A percentile compares a stretch with the other conserved stretches of the same genome.
These are phyloP conservation scores for Ashinkailepas kermadecensis DNA, from an alignment of 2,888 invertebrate species.

Conservation along the genomic window DNA sequence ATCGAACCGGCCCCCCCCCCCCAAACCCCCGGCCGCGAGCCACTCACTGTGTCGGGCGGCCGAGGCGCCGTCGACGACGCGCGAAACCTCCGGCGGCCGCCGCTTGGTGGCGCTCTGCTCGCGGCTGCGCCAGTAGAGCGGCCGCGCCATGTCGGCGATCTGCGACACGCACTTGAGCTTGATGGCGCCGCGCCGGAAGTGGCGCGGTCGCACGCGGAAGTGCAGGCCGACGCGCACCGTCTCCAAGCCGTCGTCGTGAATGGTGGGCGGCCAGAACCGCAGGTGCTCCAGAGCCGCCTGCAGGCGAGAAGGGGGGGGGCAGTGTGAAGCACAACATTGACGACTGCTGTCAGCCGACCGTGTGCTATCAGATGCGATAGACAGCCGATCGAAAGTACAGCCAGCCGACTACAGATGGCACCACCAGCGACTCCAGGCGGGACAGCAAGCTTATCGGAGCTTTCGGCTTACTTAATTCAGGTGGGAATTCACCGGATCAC, in stretches of 20 bases:
- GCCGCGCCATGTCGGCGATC: not conserved
- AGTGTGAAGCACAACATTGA: too few relatives aligned
- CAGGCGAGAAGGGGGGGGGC: too few relatives aligned
- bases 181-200: not conserved
- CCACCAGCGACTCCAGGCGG: too few relatives aligned
- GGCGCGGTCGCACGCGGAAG: not conserved
- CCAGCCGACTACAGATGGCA: too few relatives aligned
- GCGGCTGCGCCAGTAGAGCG: constrained; percentile 4
- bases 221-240: not conserved
- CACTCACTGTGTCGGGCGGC: not conserved
- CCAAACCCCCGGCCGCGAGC: not conserved
- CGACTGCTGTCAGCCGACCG: too few relatives aligned
- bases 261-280: not conserved
- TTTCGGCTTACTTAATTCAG: too few relatives aligned
- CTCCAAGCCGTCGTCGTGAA: not conserved
- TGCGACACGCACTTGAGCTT: not conserved
- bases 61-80: not conserved
- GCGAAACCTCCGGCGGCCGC: not conserved
- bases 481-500: too few relatives aligned
- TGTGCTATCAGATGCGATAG: too few relatives aligned
- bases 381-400: too few relatives aligned
- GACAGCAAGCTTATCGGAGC: too few relatives aligned
- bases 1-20: too few relatives aligned
- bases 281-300: not conserved
- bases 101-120: not conserved